phyloP scores from a whole-genome alignment of 30 jellyfish, hydroid and myxozoan species.

The Pelagia noctiluca region DNA sequence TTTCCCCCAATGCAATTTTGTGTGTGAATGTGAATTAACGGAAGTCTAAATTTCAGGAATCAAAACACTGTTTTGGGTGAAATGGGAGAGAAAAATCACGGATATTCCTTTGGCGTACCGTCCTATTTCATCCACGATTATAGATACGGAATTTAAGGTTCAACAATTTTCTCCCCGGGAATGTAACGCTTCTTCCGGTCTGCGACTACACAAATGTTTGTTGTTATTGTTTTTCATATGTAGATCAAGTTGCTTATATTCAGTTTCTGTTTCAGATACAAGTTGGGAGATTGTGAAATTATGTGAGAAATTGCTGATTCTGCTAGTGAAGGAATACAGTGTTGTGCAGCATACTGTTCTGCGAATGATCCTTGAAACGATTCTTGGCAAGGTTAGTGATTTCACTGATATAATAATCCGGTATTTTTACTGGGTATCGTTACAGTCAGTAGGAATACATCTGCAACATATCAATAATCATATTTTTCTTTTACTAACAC shows the following conservation, averaged over 20 bases:
- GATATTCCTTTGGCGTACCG: background rate
- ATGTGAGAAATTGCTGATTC: conserved; percentile 14
- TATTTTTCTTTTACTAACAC: background rate
- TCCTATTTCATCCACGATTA: background rate
- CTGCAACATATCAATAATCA: background rate
- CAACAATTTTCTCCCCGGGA: background rate
- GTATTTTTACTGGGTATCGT: background rate
- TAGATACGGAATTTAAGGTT: no score
- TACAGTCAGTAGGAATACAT: background rate
- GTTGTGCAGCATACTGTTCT: conserved; percentile 58
- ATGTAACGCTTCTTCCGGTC: background rate
- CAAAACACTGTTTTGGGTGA: no score
- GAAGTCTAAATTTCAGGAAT: no score
- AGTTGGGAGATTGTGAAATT: conserved; percentile 2
- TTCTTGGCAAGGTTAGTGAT: conserved; percentile 52
- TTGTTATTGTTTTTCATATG: background rate
- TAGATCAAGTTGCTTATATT: background rate
- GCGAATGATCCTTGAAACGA: conserved; percentile 44
- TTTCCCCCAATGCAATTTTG: no score
- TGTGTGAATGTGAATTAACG: no score
- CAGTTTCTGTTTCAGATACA: background rate
- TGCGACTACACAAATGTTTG: background rate
- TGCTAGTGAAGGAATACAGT: background rate
- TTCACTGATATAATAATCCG: background rate
- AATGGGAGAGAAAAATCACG: background rate